Base-by-base conservation (phyloP, 2,797 vertebrate species). In the Ibycter americanus region DNA sequence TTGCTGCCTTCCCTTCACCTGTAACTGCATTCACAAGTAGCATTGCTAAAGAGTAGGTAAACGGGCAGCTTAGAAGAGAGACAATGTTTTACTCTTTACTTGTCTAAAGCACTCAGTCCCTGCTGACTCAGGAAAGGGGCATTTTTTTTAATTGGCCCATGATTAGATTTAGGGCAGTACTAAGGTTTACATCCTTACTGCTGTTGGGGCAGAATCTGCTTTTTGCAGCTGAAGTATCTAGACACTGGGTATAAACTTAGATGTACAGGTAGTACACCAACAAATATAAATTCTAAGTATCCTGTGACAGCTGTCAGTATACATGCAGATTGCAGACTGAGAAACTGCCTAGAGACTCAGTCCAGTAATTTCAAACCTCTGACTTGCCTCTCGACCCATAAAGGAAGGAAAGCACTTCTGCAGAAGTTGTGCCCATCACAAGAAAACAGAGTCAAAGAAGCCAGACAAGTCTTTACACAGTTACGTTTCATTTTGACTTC, bases 231-330 rank as follows among this genome's bases (percentile, higher is more conserved):
- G 31, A 87, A 88, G 7, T 78, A 65, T 26, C 70, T 54, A 21
- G 44, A 49, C n/a, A 2, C 62, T 8, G 47, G 61, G 52, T 67
- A 77, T 76, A 36, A 91, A 72, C 73, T 72, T 32, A 66, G 31
- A 76, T 58, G 55, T 68, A 84, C 59, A 8, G 66, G 62, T 62
- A 74, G 81, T 65, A 44, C 83, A 68, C 70, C 51, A 78, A 89
- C 83, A 59, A 89, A 94, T 83, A 89, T 74, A 88, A 96, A 78
- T 83, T 77, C 74, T 62, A 44, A 44, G 71, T 80, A 77, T 94
- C 74, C 78, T 62, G 55, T 93, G 94, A 93, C 89, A 76, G 90
- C 94, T 94, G 82, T 95, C 82, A 96, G 83, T 83, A 21, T 71
- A 65, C 59, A 62, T 10, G 14, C 58, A 87, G 73, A 84, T 16